Base-by-base conservation (phyloP, 2,797 vertebrate species). In the Gymnoscopelus microlampas region DNA sequence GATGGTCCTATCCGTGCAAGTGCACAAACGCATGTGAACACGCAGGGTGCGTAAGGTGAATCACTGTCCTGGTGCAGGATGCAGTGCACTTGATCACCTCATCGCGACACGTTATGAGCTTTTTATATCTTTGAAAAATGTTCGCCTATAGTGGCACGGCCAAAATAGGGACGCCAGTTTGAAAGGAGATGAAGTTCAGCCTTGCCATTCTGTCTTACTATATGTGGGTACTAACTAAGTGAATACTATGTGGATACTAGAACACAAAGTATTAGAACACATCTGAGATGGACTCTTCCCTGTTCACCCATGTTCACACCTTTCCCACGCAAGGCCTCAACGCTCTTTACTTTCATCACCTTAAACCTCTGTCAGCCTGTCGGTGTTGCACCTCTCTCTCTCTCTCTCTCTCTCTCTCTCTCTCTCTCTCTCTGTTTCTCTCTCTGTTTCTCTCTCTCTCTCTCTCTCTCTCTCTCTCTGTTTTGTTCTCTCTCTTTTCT, bases 21-120 rank as follows among this genome's bases (percentile, higher is more conserved):
- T 29, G 26, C 51, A 78, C 14, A 79, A 77, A 49, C 54, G 51
- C 12, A 55, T 51, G 4, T 39, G 2, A 63, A 70, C 62, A 56
- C 10, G 24, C 60, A 68, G 39, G 49, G 4, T 9, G 55, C 15
- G 0, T 69, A 49, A 63, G 19, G 3, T 1, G n/a, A 58, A 55
- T 39, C 39, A 61, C 19, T 67, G 24, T n/a, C 70, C 0, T 49
- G 26, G 26, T 4, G 12, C 49, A 35, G 5, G 13, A 39, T 26
- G 51, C 19, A 19, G 51, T 19, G 15, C 19, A 3, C n/a, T 23
- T 23, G 8, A 54, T 54, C 53, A 7, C 53, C 53, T 19, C 3
- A 54, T 29, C 14, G 4, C 9, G 10, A 26, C 2, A 56, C 55
- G 24, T 13, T n/a, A 2, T 15, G 55, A n/a, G 56, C 3, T 13